These are phyloP conservation scores for Acanthacorydalis orientalis DNA, from an alignment of 2,888 invertebrate species.

Conservation along the genomic window DNA sequence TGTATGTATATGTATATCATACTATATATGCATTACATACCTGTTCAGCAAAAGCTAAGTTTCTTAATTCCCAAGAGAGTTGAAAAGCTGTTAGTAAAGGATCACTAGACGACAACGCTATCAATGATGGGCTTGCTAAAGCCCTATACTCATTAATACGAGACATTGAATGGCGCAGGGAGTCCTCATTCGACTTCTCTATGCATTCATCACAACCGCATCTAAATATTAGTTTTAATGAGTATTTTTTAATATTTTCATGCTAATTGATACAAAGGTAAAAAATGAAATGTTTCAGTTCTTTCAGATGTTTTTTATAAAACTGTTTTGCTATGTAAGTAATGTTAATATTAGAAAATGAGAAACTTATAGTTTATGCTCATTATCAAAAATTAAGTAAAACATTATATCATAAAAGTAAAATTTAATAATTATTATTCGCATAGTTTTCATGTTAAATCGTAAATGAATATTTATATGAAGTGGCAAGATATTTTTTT, in stretches of 20 bases:
- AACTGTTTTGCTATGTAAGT: too few relatives aligned
- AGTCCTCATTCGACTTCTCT: constrained; percentile 52
- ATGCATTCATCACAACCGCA: constrained; percentile 87
- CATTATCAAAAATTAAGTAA: too few relatives aligned
- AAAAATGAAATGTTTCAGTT: background rate
- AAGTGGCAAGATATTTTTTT: too few relatives aligned
- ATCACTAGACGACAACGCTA: constrained; percentile 81
- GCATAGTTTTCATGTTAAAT: too few relatives aligned
- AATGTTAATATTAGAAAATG: too few relatives aligned
- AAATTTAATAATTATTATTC: too few relatives aligned
- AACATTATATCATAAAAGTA: too few relatives aligned
- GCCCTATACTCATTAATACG: constrained; percentile 88
- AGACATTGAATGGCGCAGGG: constrained; percentile 67
- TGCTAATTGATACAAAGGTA: background rate
- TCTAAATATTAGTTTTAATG: constrained; percentile 21
- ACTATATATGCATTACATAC: constrained; percentile 15
- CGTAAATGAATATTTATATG: too few relatives aligned
- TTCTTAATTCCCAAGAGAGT: constrained; percentile 83
- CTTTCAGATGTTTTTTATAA: too few relatives aligned
- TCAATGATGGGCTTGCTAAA: constrained; percentile 81
- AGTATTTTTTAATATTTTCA: background rate
- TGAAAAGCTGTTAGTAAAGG: constrained; percentile 90
- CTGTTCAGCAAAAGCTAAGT: constrained; percentile 78
- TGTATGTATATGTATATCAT: too few relatives aligned
- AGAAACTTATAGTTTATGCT: too few relatives aligned